These are phyloP conservation scores for Lepus europaeus DNA, from an alignment of 2,113 vertebrate genomes.

Conservation along the genomic window DNA sequence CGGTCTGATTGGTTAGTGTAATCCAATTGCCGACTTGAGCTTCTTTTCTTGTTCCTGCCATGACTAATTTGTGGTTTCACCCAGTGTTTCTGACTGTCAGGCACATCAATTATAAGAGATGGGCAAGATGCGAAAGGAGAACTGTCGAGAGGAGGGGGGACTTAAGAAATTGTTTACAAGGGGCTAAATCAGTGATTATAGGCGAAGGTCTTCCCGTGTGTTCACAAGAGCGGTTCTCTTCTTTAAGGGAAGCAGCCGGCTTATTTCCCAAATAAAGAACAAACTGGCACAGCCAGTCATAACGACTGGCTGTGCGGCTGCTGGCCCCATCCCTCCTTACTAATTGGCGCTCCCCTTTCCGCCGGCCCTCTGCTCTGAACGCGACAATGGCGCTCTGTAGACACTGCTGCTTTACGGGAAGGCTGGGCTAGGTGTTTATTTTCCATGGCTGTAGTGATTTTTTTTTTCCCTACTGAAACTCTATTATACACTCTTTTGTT, in stretches of 20 bases:
- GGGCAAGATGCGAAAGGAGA: constrained; percentile 75
- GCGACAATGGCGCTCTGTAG: constrained; percentile 66
- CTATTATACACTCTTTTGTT: constrained; percentile 87
- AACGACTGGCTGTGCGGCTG: background rate
- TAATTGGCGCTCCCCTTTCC: constrained; percentile 42
- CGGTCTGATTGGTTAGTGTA: constrained; percentile 86
- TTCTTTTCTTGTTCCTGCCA: constrained; percentile 87
- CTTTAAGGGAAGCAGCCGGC: constrained; percentile 79
- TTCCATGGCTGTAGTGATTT: constrained; percentile 85
- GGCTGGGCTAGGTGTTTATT: constrained; percentile 85
- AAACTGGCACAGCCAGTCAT: background rate
- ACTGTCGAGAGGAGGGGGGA: background rate
- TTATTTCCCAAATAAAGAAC: constrained; percentile 68
- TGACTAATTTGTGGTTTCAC: constrained; percentile 88
- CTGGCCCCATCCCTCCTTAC: constrained; percentile 43
- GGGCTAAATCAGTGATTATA: constrained; percentile 46
- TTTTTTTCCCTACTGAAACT: constrained; percentile 85
- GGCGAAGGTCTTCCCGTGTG: constrained; percentile 73
- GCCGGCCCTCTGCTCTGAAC: constrained; percentile 58
- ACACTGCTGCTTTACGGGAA: constrained; percentile 77
- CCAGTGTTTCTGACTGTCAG: constrained; percentile 84
- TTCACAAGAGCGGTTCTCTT: constrained; percentile 67
- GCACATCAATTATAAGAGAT: constrained; percentile 85
- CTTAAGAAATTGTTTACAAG: constrained; percentile 28
- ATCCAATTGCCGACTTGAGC: constrained; percentile 87